Percentiles rank a stretch among this genome's conserved stretches.
Evolutionary conservation across 2,113 vertebrate species (phyloP).

Genomic region (Probosciger aterrimus): DNA sequence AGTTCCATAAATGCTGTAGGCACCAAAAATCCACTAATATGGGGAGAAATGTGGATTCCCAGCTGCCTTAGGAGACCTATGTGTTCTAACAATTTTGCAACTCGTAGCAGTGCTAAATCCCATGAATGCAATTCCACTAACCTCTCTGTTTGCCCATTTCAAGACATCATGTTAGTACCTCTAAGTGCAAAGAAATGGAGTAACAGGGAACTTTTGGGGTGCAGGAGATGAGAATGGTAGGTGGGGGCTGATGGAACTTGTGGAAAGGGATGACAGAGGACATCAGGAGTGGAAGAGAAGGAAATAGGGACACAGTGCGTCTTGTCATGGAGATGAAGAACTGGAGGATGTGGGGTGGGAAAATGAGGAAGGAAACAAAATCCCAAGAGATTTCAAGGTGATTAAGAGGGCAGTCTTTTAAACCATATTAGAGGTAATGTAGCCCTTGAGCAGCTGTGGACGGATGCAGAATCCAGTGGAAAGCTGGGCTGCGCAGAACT

Average conservation of each 20-base stretch:
- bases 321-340: not conserved
- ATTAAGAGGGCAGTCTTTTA: not conserved
- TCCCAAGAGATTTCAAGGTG: not conserved
- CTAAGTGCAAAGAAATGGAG: not conserved
- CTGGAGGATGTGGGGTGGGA: not conserved
- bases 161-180: not conserved
- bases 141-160: not conserved
- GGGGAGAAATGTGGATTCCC: not conserved
- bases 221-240: not conserved
- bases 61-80: not conserved
- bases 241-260: not conserved
- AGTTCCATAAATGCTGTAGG: not conserved
- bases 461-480: not conserved
- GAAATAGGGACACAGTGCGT: not conserved
- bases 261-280: not conserved
- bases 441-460: not conserved
- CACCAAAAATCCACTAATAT: not conserved
- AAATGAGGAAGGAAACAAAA: not conserved
- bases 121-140: not conserved
- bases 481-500: not conserved
- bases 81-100: not conserved
- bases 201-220: not conserved
- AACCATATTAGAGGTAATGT: not conserved
- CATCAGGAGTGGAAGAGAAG: not conserved
- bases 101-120: not conserved